Evolutionary conservation across 2,888 invertebrate species (phyloP), one percentile per base, ranked within the genome.

Genomic region (Stictocephala bisonia): DNA sequence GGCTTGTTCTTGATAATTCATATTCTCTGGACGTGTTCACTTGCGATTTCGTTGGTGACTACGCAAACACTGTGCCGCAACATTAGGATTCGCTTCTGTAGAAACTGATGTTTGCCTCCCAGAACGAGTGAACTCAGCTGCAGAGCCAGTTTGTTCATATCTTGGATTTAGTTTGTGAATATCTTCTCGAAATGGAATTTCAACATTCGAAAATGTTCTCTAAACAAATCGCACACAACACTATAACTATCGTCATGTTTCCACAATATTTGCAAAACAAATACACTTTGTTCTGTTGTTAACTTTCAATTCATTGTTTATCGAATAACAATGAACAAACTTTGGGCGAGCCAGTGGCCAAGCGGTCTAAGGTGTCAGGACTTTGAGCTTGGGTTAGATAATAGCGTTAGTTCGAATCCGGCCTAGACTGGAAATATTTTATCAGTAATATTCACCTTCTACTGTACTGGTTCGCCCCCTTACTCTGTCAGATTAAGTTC

Each of bases 141-240:
- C 69, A 1, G 31, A 69, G 31, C 69, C 22, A 69, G 29, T 69
- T 51, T 69, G 53, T 69, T 58, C 26, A 24, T 26, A 58, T 13
- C 58, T 58, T 11, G 35, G 13, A 69, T 69, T 69, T 51, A 53
- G 35, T 53, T 53, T 69, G 29, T 35, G 51, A 53, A 69, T 53
- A 69, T 53, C 69, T 69, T 69, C 53, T 69, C 20, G 69, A 68
- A 18, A 68, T 68, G 48, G 35, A 69, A 53, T 51, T 69, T 69
- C 3, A 20, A 69, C 29, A 35, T 69, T 69, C 35, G 40, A 24
- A 69, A 70, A 31, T 26, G 40, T 70, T 70, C 41, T 40, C 9
- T 18, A 66, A 66, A 66, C 40, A 40, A 41, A 66, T 44, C 56
- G 24, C 70, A 56, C 35, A 35, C 40, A 56, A 40, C 24, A 40